These are phyloP conservation scores for Drosophila athabasca DNA, from an alignment of 1,140 invertebrate species.

Conservation along the genomic window DNA sequence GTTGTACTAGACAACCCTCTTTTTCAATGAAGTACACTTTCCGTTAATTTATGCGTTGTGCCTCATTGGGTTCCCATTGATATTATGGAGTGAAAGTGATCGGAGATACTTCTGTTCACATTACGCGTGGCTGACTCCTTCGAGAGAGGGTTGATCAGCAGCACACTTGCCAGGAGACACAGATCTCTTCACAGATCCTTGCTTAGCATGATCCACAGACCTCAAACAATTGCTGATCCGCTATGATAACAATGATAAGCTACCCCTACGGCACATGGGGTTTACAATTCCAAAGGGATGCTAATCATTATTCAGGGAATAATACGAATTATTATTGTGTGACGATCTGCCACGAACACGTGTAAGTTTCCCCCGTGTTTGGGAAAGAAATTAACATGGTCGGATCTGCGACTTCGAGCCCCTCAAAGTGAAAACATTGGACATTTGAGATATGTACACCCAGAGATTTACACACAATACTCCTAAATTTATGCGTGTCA, in stretches of 20 bases:
- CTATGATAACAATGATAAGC: constrained; percentile 27
- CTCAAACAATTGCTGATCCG: constrained; percentile 32
- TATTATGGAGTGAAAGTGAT: constrained; percentile 44
- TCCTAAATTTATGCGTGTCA: constrained; percentile 63
- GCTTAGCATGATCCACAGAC: constrained; percentile 22
- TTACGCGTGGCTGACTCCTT: constrained; percentile 40
- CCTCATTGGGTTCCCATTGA: constrained; percentile 52
- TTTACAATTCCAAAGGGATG: constrained; percentile 20
- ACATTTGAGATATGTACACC: background rate
- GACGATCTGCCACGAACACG: constrained; percentile 26
- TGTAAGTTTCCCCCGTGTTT: constrained; percentile 25
- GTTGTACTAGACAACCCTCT: constrained; percentile 50
- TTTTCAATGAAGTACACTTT: constrained; percentile 2
- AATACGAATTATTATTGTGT: constrained; percentile 13
- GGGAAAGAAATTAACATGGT: constrained; percentile 24
- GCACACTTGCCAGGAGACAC: background rate
- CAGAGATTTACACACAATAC: constrained; percentile 40
- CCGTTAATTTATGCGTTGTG: constrained; percentile 70
- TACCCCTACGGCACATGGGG: constrained; percentile 12
- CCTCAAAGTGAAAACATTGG: constrained; percentile 27
- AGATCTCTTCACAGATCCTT: constrained; percentile 10
- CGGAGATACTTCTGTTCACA: constrained; percentile 41
- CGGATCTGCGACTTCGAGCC: constrained; percentile 2
- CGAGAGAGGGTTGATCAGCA: constrained; percentile 5
- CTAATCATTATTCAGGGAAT: constrained; percentile 3